Evolutionary conservation across 2,888 invertebrate species (phyloP).

Genomic region (Zaprionus lineosus): DNA sequence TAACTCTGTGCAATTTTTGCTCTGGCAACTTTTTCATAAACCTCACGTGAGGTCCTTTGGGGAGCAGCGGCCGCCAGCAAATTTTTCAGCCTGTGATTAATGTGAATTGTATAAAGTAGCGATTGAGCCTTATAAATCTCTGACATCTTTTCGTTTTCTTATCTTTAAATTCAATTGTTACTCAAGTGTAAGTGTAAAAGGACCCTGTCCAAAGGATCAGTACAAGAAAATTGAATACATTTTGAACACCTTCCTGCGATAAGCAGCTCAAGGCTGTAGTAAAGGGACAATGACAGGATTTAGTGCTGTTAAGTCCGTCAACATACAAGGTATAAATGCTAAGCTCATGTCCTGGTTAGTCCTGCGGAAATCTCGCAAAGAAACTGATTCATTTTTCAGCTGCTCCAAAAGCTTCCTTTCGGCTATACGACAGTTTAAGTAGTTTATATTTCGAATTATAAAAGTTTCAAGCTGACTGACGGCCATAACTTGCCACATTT

Average conservation of each 20-base stretch:
- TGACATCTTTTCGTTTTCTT: constrained; percentile 1
- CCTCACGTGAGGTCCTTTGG: constrained; percentile 44
- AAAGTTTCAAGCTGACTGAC: constrained; percentile 50
- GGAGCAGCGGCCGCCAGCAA: constrained; percentile 18
- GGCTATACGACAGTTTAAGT: constrained; percentile 66
- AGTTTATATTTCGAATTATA: constrained; percentile 68
- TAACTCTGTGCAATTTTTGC: constrained; percentile 49
- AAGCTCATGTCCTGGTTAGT: too few relatives aligned
- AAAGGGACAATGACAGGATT: background rate
- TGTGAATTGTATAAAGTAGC: constrained; percentile 59
- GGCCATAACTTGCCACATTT: constrained; percentile 31
- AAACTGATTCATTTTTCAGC: constrained; percentile 37
- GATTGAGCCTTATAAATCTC: constrained; percentile 66
- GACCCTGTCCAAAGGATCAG: constrained; percentile 12
- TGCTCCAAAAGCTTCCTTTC: constrained; percentile 13
- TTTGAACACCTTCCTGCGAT: constrained; percentile 5
- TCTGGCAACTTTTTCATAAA: constrained; percentile 66
- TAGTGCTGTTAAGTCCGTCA: too few relatives aligned
- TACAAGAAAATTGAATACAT: constrained; percentile 21
- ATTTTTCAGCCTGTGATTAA: constrained; percentile 60
- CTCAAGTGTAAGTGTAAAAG: constrained; percentile 31
- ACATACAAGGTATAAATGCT: too few relatives aligned
- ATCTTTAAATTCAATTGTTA: constrained; percentile 3
- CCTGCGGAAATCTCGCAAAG: constrained; percentile 31
- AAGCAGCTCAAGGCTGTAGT: background rate